A percentile compares a stretch with the other conserved stretches of the same genome.
Evolutionary conservation across 2,888 invertebrate genomes (phyloP).

Genomic region (Venustoraphidia nigricollis): DNA sequence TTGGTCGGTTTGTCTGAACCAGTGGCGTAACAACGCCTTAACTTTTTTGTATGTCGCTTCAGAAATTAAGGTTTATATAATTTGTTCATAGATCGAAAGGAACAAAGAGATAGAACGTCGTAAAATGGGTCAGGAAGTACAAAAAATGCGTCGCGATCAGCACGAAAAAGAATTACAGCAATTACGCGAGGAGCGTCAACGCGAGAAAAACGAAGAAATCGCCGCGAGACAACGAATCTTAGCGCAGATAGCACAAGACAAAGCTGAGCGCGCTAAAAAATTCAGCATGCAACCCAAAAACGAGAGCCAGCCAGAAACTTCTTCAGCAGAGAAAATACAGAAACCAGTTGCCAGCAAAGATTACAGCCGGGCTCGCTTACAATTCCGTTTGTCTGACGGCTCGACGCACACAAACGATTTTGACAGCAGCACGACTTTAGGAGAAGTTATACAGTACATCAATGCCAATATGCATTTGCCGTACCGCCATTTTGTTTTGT

Average conservation of each 20-base stretch:
- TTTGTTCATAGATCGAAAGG: constrained; percentile 18
- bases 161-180: constrained; percentile 61
- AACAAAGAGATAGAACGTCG: constrained; percentile 54
- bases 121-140: constrained; percentile 53
- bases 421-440: constrained; percentile 45
- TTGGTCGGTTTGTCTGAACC: no score
- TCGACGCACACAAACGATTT: constrained; percentile 58
- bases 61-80: no score
- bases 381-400: constrained; percentile 78
- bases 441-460: constrained; percentile 31
- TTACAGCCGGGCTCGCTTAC: constrained; percentile 49
- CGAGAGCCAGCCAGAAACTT: constrained; percentile 15
- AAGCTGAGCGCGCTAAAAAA: constrained; percentile 46
- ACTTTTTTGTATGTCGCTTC: no score
- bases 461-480: constrained; percentile 23
- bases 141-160: constrained; percentile 54
- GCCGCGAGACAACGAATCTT: constrained; percentile 60
- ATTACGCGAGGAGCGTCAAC: constrained; percentile 53
- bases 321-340: constrained; percentile 8
- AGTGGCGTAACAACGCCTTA: no score
- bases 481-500: constrained; percentile 48
- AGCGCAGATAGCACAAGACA: constrained; percentile 75
- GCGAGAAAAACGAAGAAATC: constrained; percentile 60
- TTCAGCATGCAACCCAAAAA: constrained; percentile 14
- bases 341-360: constrained; percentile 8